Evolutionary conservation across 2,113 vertebrate genomes (phyloP), one percentile per base, ranked within the genome.

Genomic region (Anolis carolinensis): DNA sequence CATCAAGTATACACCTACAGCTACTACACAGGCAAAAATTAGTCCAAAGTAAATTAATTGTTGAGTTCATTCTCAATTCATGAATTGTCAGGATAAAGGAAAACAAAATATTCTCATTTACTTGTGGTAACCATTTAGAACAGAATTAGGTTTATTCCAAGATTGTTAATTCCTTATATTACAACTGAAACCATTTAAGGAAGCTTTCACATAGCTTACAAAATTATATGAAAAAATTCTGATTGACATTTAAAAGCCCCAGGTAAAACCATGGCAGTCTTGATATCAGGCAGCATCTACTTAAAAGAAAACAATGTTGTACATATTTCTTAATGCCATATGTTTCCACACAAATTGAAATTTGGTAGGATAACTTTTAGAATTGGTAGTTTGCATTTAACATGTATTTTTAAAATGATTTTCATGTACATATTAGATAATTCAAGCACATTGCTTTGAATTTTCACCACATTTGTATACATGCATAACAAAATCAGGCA

Each of bases 401-500:
- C 20, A 25, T 79, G 1, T 88, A 5, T 5, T 77, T 34, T 34
- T 3, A 36, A 81, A 90, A 82, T 81, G 7, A 34, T 52, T 71
- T 9, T 6, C 79, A 2, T 76, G 86, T 36, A 39, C 81, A 72
- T 81, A 79, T 68, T 25, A 85, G 30, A 34, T 82, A 72, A 34
- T 6, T 52, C 50, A 78, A 87, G 82, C 36, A 76, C 89, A 80
- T 32, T 87, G 59, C 30, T 88, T 90, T 32, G 76, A 50, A 63
- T 0, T 84, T 87, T 90, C 48, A 88, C 91, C 78, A 85, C 73
- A 91, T 81, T 13, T 86, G 80, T 83, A 88, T 92, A 63, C 39
- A 83, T 89, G 62, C 65, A 68, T 76, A 55, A 16, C 39, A 73
- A 50, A 63, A 16, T 52, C 36, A 52, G 11, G n/a, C 18, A 52